Evolutionary conservation across 2,888 invertebrate species (phyloP).

Genomic region (Druceiella hillmani): DNA sequence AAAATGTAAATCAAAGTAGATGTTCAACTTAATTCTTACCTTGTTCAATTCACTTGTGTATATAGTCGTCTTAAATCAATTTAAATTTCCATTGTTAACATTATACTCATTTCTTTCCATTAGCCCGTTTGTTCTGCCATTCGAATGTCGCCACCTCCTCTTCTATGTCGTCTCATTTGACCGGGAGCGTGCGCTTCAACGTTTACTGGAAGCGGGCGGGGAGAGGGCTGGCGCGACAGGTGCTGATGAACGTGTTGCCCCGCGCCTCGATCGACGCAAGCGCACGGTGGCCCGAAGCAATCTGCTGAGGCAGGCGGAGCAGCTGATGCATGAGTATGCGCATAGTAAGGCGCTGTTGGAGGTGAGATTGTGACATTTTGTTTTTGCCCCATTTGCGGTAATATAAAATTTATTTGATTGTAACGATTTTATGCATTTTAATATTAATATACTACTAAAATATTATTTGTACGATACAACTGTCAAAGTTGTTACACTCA

Average conservation of each 20-base stretch:
- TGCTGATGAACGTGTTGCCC: slow-evolving; percentile 81
- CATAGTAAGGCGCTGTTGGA: slow-evolving; percentile 89
- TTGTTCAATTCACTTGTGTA: too few relatives aligned
- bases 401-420: not conserved
- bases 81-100: too few relatives aligned
- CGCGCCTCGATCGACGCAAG: slow-evolving; percentile 88
- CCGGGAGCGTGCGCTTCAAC: slow-evolving; percentile 92
- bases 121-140: slow-evolving; percentile 95
- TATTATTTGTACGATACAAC: too few relatives aligned
- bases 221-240: slow-evolving; percentile 51
- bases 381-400: slow-evolving; percentile 24
- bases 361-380: slow-evolving; percentile 55
- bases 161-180: slow-evolving; percentile 98
- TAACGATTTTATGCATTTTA: too few relatives aligned
- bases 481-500: too few relatives aligned
- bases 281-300: slow-evolving; percentile 85
- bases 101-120: slow-evolving; percentile 21
- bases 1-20: too few relatives aligned
- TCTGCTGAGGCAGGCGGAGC: slow-evolving; percentile 92
- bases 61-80: too few relatives aligned
- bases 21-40: too few relatives aligned
- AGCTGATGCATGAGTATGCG: slow-evolving; percentile 89
- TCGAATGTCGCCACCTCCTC: slow-evolving; percentile 92
- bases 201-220: slow-evolving; percentile 88
- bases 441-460: too few relatives aligned